phyloP scores from a whole-genome alignment of 1,140 invertebrate genomes.

The Vollenhovia emeryi region DNA sequence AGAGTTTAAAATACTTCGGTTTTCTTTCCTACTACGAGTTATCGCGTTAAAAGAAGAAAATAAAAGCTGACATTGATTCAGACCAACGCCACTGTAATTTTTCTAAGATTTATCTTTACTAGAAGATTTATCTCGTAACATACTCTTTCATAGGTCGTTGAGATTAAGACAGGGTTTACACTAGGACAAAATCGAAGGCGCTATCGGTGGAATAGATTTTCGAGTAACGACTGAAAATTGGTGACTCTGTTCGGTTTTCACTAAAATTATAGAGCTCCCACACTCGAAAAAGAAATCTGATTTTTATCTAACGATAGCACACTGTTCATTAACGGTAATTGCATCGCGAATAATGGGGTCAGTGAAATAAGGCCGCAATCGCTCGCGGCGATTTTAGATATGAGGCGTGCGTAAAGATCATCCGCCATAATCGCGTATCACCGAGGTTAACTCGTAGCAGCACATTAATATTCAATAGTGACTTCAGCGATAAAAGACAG shows the following conservation, averaged over 20 bases:
- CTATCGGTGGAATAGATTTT: background rate
- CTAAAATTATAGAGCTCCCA: background rate
- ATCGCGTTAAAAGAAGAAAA: background rate
- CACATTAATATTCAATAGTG: conserved; percentile 9
- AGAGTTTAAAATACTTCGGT: background rate
- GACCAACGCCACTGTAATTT: background rate
- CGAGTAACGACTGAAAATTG: background rate
- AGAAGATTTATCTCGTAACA: too few species aligned
- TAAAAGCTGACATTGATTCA: background rate
- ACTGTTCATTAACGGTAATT: background rate
- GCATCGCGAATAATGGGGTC: conserved; percentile 17
- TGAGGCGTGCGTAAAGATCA: background rate
- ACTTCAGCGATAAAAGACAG: background rate
- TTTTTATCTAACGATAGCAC: background rate
- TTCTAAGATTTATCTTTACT: background rate
- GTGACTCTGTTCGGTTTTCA: background rate
- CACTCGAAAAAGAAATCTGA: conserved; percentile 20
- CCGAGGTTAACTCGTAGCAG: background rate
- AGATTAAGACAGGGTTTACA: background rate
- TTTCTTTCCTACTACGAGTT: background rate
- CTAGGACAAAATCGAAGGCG: background rate
- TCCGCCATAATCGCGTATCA: background rate
- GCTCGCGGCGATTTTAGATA: background rate
- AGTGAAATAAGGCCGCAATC: conserved; percentile 41
- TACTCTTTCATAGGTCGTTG: background rate